These are phyloP conservation scores for Scytalopus superciliaris DNA, from an alignment of 2,113 vertebrate genomes.

Conservation along the genomic window DNA sequence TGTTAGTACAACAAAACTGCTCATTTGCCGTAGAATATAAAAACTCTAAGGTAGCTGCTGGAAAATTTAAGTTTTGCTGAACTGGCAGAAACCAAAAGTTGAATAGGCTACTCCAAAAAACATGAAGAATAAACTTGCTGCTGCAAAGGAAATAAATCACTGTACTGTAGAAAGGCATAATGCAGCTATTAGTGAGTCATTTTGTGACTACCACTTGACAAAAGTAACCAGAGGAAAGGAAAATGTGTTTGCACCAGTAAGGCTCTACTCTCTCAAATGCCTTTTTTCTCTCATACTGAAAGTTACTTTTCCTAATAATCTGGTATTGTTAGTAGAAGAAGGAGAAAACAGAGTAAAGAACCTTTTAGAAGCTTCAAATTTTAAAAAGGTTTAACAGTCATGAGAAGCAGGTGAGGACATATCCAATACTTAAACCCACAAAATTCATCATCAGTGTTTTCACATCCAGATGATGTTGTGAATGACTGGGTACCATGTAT, in stretches of 20 bases:
- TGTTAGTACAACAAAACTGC: neutral
- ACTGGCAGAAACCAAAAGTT: neutral
- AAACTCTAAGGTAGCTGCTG: neutral
- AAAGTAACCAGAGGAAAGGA: constrained; percentile 3
- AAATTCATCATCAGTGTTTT: neutral
- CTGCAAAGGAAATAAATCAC: constrained; percentile 9
- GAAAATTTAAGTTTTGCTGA: constrained; percentile 11
- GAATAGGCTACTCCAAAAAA: neutral
- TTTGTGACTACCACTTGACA: neutral
- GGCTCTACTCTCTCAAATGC: neutral
- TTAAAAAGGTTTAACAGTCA: neutral
- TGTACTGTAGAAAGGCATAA: neutral
- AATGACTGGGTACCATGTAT: neutral
- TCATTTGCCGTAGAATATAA: neutral
- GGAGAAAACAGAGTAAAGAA: neutral
- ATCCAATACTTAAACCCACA: neutral
- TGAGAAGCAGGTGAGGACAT: neutral
- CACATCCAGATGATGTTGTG: neutral
- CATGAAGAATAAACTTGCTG: neutral
- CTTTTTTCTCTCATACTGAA: neutral
- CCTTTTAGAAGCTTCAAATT: neutral
- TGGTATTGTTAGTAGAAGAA: neutral
- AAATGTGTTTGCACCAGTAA: neutral
- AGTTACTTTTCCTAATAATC: neutral
- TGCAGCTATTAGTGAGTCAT: constrained; percentile 24